Evolutionary conservation across 2,888 invertebrate species (phyloP), one percentile per base, ranked within the genome.

Genomic region (Girardia tigrina): DNA sequence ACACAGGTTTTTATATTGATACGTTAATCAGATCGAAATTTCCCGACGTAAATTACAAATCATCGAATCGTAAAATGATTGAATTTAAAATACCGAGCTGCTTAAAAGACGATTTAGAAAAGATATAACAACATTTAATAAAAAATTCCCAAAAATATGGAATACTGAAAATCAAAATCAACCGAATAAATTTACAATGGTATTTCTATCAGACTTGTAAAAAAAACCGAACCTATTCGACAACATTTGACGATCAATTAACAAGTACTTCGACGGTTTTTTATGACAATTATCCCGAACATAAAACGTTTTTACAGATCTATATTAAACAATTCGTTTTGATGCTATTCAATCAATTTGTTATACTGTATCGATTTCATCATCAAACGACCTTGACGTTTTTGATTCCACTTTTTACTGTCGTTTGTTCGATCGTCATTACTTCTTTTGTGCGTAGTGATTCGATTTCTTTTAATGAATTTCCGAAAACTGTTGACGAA

Each of bases 191-290:
- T 56, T 56, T 56, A 56, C 56, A n/a, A 56, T 56, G 20, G n/a
- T 56, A 56, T 56, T 56, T 56, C 56, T 20, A 56, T 56, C 23
- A 20, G n/a, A 56, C 23, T 56, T 56, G n/a, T 4, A n/a, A 56
- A 20, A 23, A 56, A 6, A 56, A 20, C 56, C 56, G 23, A 6
- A 56, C n/a, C 6, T 20, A 56, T 20, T 12, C 23, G 23, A 2
- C 23, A 8, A 56, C 56, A n/a, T 56, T 56, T 56, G 56, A 56
- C n/a, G 56, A 56, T 56, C 56, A 56, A n/a, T n/a, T n/a, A n/a
- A n/a, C n/a, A n/a, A n/a, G n/a, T n/a, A n/a, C n/a, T n/a, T n/a
- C 23, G n/a, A 12, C 8, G 2, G 56, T n/a, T 12, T 20, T 56
- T n/a, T n/a, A 56, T 16, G 23, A 56, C n/a, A 56, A 56, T n/a